Percentiles rank a stretch among this genome's conserved stretches.
Conservation (phyloP, 2,888 invertebrate genomes). For the Strigamia transsilvanica region DNA sequence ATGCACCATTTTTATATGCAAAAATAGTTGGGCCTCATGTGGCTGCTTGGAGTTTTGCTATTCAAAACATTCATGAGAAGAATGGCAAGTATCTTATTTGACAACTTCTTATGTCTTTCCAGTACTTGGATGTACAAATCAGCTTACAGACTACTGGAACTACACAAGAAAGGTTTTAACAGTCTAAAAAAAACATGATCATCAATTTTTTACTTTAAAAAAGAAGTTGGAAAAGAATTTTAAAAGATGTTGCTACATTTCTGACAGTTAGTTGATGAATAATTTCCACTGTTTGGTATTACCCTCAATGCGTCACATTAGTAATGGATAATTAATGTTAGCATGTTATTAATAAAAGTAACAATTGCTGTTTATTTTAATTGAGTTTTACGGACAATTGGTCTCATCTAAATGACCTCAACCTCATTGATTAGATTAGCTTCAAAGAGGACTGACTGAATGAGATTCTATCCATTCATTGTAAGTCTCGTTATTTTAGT, state of each 20-base stretch:
- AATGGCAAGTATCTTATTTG: background rate
- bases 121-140: background rate
- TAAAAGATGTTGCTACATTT: background rate
- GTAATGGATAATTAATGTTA: background rate
- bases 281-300: background rate
- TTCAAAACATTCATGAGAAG: slow-evolving; percentile 1
- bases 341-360: background rate
- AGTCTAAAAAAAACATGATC: background rate
- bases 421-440: background rate
- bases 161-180: background rate
- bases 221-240: background rate
- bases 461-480: background rate
- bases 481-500: too few species aligned
- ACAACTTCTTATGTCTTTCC: background rate
- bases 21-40: background rate
- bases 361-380: background rate
- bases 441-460: background rate
- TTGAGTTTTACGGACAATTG: slow-evolving; percentile 3
- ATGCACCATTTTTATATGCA: background rate
- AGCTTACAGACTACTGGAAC: background rate
- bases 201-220: background rate
- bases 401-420: background rate
- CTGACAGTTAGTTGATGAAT: background rate
- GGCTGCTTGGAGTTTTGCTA: background rate
- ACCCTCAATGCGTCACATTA: background rate